Evolutionary conservation across 2,797 vertebrate genomes (phyloP), one percentile per base, ranked within the genome.

Genomic region (Sebastes reedi): DNA sequence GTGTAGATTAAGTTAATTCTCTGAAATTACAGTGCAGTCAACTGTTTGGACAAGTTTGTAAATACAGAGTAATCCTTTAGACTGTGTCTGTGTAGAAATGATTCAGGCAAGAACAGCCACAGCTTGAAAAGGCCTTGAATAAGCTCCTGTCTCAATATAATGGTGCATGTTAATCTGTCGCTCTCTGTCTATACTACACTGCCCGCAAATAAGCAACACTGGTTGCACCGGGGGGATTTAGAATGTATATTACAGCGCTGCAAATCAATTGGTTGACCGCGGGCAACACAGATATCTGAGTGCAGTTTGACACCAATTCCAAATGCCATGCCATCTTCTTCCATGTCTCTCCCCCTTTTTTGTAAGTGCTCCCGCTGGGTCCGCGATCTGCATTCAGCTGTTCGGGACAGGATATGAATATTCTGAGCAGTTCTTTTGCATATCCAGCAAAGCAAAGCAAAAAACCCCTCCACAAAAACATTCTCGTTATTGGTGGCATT

Each of bases 371-470:
- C 84, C 90, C 50, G 67, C 88, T 85, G 87, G 87, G 80, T 84
- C 46, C 72, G 64, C 77, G 72, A 75, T 87, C 84, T 86, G 87
- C 85, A 83, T 88, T 90, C 88, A 87, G 90, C 89, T 91, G 90
- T 90, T 90, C 10, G 22, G 72, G 86, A 91, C 83, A 79, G 78
- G 52, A 64, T 82, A 84, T 93, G 86, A 90, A 92, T 92, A 94
- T 92, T 91, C 87, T n/a, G 75, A 90, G 81, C 50, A 46, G 71
- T 75, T 86, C 59, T 79, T 88, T 82, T 84, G 77, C 80, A 77
- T 84, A 75, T 71, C 67, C 32, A 72, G 69, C 62, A 71, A 77
- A 24, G 70, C 71, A 70, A 59, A 67, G 29, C 69, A 52, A 52
- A 52, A 59, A 46, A 52, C 2, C 22, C 27, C 34, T 67, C 39